Conservation (phyloP, 2,888 invertebrate species). For the Sinhomidia bicolor region DNA sequence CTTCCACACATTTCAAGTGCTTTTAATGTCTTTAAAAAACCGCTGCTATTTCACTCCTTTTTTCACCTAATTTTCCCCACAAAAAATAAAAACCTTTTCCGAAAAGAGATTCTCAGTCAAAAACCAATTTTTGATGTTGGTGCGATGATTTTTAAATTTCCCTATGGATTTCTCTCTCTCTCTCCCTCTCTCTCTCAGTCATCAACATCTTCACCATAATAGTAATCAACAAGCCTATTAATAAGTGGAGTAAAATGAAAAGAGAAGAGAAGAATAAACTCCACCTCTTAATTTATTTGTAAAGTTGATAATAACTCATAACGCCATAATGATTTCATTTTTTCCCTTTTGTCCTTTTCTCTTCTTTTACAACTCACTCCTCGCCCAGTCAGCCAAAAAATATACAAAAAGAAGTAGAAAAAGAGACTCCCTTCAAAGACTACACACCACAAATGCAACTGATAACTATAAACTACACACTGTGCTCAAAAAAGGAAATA, state of each 20-base stretch:
- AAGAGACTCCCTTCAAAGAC: constrained; percentile 60
- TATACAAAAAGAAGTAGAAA: constrained; percentile 48
- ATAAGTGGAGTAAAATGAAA: constrained; percentile 52
- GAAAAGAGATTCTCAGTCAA: background rate
- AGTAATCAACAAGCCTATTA: background rate
- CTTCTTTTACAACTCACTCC: constrained; percentile 61
- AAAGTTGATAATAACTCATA: constrained; percentile 69
- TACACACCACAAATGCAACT: constrained; percentile 51
- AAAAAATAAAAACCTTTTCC: background rate
- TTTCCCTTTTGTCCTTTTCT: constrained; percentile 54
- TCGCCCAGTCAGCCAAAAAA: constrained; percentile 58
- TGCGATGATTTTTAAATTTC: constrained; percentile 35
- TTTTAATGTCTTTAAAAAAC: too few relatives aligned
- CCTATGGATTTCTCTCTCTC: background rate
- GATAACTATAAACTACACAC: constrained; percentile 6
- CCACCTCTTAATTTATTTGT: constrained; percentile 71
- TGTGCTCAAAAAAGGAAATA: constrained; percentile 62
- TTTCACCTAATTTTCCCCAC: constrained; percentile 13
- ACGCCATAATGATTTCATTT: constrained; percentile 66
- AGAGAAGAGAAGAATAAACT: constrained; percentile 57
- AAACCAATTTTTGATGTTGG: background rate
- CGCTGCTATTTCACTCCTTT: background rate
- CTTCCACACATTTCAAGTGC: background rate
- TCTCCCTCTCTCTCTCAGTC: background rate
- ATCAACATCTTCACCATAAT: background rate